These are phyloP conservation scores for Onychostoma macrolepis DNA, from an alignment of 2,113 vertebrate genomes.

Conservation along the genomic window DNA sequence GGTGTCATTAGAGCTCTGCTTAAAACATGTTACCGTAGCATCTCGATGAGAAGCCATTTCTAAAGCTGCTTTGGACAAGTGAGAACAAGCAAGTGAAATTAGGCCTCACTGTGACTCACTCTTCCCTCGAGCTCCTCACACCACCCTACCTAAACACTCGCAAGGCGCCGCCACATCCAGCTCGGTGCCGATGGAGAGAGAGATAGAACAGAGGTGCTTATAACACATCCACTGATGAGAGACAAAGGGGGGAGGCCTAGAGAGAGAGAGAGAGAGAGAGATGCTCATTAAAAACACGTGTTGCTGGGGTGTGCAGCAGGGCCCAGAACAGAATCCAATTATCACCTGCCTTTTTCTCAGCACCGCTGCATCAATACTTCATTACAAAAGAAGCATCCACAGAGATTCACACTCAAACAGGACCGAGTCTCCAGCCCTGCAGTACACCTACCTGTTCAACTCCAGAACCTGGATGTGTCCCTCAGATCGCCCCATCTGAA, in stretches of 20 bases:
- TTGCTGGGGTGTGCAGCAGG: conserved; percentile 55
- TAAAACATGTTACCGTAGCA: not conserved
- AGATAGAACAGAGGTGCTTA: conserved; percentile 32
- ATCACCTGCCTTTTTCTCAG: conserved; percentile 58
- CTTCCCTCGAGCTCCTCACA: conserved; percentile 14
- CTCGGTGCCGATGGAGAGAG: conserved; percentile 12
- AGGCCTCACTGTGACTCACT: not conserved
- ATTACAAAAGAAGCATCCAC: conserved; percentile 59
- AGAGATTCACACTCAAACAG: conserved; percentile 46
- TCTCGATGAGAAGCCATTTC: not conserved
- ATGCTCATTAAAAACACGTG: conserved; percentile 61
- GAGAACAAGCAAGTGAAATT: conserved; percentile 36
- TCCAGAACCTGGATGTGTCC: too few relatives aligned
- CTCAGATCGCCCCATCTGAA: too few relatives aligned
- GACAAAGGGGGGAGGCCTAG: not conserved
- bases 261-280: conserved; percentile 39
- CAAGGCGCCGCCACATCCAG: not conserved
- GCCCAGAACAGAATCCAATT: conserved; percentile 61
- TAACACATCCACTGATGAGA: conserved; percentile 46
- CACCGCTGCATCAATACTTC: conserved; percentile 57
- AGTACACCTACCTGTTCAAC: conserved; percentile 40
- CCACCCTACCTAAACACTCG: conserved; percentile 19
- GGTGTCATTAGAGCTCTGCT: not conserved
- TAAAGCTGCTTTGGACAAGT: conserved; percentile 15
- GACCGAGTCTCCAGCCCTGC: conserved; percentile 1